These are phyloP conservation scores for Syrrhaptes paradoxus DNA, from an alignment of 2,113 vertebrate species.

Conservation along the genomic window DNA sequence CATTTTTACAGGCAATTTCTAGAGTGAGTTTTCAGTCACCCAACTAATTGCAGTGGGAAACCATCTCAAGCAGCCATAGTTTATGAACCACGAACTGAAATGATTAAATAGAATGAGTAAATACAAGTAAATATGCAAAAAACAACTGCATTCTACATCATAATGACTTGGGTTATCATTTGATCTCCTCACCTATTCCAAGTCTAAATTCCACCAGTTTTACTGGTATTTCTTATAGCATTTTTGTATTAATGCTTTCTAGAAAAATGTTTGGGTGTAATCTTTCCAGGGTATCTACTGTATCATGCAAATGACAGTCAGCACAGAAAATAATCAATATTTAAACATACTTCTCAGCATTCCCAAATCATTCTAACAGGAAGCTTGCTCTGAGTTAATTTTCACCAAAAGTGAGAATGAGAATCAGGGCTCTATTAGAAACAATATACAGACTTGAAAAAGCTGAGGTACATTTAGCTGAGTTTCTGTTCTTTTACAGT, in stretches of 20 bases:
- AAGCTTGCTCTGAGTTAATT: background rate
- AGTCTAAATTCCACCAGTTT: background rate
- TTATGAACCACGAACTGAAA: background rate
- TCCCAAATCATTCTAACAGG: background rate
- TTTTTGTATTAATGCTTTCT: background rate
- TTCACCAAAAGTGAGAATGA: background rate
- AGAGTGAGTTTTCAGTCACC: background rate
- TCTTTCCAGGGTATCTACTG: background rate
- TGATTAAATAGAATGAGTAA: background rate
- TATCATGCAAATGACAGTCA: background rate
- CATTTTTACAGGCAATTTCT: background rate
- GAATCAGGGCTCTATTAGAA: background rate
- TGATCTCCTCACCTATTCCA: background rate
- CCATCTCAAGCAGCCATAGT: background rate
- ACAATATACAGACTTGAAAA: background rate
- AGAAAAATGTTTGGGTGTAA: background rate
- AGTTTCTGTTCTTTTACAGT: background rate
- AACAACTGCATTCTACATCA: background rate
- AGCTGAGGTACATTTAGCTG: background rate
- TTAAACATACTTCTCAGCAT: background rate
- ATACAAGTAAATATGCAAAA: background rate
- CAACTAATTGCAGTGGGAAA: background rate
- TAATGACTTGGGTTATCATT: background rate
- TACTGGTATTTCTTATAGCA: background rate
- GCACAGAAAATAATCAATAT: background rate